A percentile compares a stretch with the other conserved stretches of the same genome.
Evolutionary conservation across 2,888 invertebrate genomes (phyloP).

Genomic region (Hartigia nigra): DNA sequence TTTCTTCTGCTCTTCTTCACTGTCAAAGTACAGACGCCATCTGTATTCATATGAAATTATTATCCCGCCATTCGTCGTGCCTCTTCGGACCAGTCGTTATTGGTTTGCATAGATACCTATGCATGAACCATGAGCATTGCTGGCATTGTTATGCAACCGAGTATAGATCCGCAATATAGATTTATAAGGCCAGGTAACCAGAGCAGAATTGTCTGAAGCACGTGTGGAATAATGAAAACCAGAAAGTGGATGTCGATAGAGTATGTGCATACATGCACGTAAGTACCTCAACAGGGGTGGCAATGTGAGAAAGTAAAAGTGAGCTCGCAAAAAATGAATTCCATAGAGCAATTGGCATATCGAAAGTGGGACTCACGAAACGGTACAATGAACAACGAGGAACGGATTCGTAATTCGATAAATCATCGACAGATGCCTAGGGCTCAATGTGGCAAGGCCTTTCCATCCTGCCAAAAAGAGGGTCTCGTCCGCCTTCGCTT

Average conservation of each 20-base stretch:
- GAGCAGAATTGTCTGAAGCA: not conserved
- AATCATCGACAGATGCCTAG: constrained; percentile 3
- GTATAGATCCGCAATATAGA: constrained; percentile 53
- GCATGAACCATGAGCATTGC: constrained; percentile 51
- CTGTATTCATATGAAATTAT: constrained; percentile 57
- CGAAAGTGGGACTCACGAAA: not conserved
- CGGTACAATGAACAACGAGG: not conserved
- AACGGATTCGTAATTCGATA: not conserved
- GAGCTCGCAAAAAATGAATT: not conserved
- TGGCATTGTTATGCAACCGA: constrained; percentile 55
- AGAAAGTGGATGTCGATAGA: not conserved
- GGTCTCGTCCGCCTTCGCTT: constrained; percentile 1
- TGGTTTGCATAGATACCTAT: constrained; percentile 57
- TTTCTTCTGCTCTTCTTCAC: not conserved
- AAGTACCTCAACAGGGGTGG: not conserved
- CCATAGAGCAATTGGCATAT: not conserved
- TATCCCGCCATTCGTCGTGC: constrained; percentile 43
- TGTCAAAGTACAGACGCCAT: constrained; percentile 30
- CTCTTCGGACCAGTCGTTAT: constrained; percentile 50
- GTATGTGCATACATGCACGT: not conserved
- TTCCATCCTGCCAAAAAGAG: not conserved
- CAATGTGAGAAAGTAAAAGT: not conserved
- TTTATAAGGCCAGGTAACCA: constrained; percentile 20
- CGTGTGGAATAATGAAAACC: not conserved
- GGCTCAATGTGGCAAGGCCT: not conserved